These are phyloP conservation scores for Dipodomys ordii DNA, from an alignment of 2,113 vertebrate species.

Conservation along the genomic window DNA sequence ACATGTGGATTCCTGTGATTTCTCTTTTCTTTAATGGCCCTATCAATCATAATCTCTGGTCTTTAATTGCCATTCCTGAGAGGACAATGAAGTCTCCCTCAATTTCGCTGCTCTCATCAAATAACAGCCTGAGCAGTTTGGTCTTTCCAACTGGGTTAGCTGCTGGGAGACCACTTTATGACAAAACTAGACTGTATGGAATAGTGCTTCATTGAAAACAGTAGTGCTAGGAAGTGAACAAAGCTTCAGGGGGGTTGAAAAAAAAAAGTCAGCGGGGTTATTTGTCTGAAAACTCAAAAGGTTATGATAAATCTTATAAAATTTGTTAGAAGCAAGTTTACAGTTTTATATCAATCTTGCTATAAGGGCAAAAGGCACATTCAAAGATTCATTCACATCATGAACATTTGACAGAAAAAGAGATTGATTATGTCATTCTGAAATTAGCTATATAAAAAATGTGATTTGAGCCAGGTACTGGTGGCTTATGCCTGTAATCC, in stretches of 20 bases:
- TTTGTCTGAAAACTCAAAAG: not conserved
- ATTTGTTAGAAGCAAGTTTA: not conserved
- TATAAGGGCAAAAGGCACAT: not conserved
- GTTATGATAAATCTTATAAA: conserved; percentile 16
- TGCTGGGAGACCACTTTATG: conserved; percentile 23
- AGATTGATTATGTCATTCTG: conserved; percentile 19
- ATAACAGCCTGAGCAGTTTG: not conserved
- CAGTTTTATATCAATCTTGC: conserved; percentile 23
- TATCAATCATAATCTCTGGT: not conserved
- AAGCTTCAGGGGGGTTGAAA: not conserved
- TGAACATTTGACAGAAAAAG: conserved; percentile 14
- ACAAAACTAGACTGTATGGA: not conserved
- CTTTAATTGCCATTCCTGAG: not conserved
- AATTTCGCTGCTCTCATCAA: not conserved
- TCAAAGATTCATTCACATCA: conserved; percentile 17
- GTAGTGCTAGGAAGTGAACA: not conserved
- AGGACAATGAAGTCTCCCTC: not conserved
- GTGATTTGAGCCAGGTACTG: not conserved
- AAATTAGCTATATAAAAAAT: not conserved
- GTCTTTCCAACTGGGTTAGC: conserved; percentile 21
- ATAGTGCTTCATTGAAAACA: not conserved
- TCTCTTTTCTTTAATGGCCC: not conserved
- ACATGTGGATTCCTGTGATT: not conserved
- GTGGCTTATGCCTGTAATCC: too few species aligned
- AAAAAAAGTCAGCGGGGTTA: not conserved